A percentile compares a stretch with the other conserved stretches of the same genome.
phyloP scores from a whole-genome alignment of 2,888 invertebrate species.

The Tenthredo scrophulariae region DNA sequence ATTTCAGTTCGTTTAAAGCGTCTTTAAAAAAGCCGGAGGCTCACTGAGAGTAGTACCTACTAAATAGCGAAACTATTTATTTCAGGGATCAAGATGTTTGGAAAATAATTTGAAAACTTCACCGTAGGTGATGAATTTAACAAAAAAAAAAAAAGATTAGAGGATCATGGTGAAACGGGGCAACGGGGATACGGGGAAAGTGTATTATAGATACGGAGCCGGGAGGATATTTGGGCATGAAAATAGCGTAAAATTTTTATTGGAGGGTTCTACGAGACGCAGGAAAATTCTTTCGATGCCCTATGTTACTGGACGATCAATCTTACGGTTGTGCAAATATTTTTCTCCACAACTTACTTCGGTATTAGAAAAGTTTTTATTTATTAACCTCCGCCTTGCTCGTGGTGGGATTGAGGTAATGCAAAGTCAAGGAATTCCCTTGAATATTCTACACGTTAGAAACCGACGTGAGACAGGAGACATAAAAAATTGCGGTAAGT shows the following conservation, averaged over 20 bases:
- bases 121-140: not conserved
- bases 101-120: not conserved
- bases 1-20: not conserved
- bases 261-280: not conserved
- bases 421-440: not conserved
- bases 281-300: not conserved
- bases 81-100: not conserved
- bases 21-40: slow-evolving; percentile 1
- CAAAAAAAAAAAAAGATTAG: not conserved
- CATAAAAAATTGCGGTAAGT: not conserved
- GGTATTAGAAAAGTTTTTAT: slow-evolving; percentile 31
- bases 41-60: not conserved
- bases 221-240: not conserved
- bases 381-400: not conserved
- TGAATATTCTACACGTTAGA: not conserved
- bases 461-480: not conserved
- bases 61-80: not conserved
- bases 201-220: not conserved
- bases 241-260: slow-evolving; percentile 20
- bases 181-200: too few relatives aligned
- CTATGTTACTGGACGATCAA: not conserved
- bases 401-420: not conserved
- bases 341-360: not conserved
- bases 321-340: not conserved
- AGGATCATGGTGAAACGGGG: not conserved